These are phyloP conservation scores for Pan troglodytes DNA, from an alignment of 2,113 vertebrate species.

Conservation along the genomic window NHGRI_mPanTro3-v2.1_pri NC_072401.2:184343001-184343500, in stretches of 20 bases:
- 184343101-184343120: constrained; percentile 97
- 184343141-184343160: constrained; percentile 96
- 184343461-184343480: not conserved
- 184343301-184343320: constrained; percentile 60
- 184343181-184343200: constrained; percentile 93
- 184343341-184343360: constrained; percentile 15
- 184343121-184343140: constrained; percentile 97
- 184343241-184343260: constrained; percentile 94
- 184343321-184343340: constrained; percentile 6
- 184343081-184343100: constrained; percentile 80
- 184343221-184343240: constrained; percentile 96
- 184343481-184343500: not conserved
- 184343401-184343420: constrained; percentile 29
- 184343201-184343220: constrained; percentile 94
- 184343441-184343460: not conserved
- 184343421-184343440: not conserved
- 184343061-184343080: constrained; percentile 42
- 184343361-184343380: not conserved
- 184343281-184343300: constrained; percentile 96
- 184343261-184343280: constrained; percentile 96
- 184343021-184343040: constrained; percentile 45
- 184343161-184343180: constrained; percentile 99
- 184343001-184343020: not conserved
- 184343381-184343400: not conserved
- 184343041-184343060: not conserved